Base-by-base conservation (phyloP, 2,888 invertebrate species). In the Ptilodon capucinus region DNA sequence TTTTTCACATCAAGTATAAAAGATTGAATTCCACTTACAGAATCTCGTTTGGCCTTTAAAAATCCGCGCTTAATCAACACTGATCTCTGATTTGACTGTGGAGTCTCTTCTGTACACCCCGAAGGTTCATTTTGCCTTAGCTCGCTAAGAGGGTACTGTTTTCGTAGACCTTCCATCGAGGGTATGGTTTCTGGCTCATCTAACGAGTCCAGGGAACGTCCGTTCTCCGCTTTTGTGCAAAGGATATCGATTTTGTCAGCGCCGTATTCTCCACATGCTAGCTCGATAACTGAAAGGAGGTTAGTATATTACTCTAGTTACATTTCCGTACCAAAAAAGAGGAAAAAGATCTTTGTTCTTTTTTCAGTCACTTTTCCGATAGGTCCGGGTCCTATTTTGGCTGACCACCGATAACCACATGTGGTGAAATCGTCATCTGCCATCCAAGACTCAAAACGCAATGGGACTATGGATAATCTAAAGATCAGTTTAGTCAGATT, bases 241-340 rank as follows among this genome's bases (percentile, higher is more conserved):
- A 97, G 89, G 0, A 84, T 71, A 11, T 93, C 86, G 13, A 96
- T 92, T 81, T 95, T 95, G 60, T 97, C 97, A 23, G 94, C 92
- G 0, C 98, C 98, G 71, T 97, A 95, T 86, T 98, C 98, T 0
- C 95, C 98, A 63, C 97, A 96, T 0, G 98, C 97, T 64, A 98
- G 84, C 88, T 98, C 98, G 71, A 98, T 98, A 23, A 97, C 98
- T 98, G 86, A 1, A 87, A n/a, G n/a, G n/a, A n/a, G n/a, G n/a
- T n/a, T n/a, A n/a, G n/a, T n/a, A n/a, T n/a, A n/a, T n/a, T n/a
- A n/a, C n/a, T n/a, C n/a, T n/a, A n/a, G n/a, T n/a, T n/a, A n/a
- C n/a, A n/a, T n/a, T n/a, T n/a, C n/a, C n/a, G n/a, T n/a, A n/a
- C n/a, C n/a, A n/a, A n/a, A n/a, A n/a, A n/a, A n/a, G n/a, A n/a